Evolutionary conservation across 1,140 invertebrate genomes (phyloP), one percentile per base, ranked within the genome.

Genomic region (Condylostylus longicornis): DNA sequence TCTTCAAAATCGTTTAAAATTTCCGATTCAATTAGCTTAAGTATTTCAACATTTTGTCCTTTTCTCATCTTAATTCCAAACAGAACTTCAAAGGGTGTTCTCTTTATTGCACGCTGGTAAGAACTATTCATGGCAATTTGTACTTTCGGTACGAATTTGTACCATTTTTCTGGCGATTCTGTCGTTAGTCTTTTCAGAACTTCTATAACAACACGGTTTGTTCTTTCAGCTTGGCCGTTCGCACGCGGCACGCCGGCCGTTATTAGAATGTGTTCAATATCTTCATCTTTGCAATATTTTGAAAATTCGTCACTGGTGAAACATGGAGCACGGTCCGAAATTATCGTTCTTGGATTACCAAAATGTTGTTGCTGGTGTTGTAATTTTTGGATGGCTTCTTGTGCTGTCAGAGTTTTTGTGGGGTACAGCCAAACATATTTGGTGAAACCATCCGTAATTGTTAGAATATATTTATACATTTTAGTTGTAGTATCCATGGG

Each of bases 391-490:
- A 38, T 2, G 6, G n/a, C 37, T 22, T 39, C 37, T 5, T 39
- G 29, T 9, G 15, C 10, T n/a, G n/a, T 33, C 17, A 18, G 31
- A 14, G 32, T 31, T 18, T 21, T 42, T 10, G 20, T 35, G 2
- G 27, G 23, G 18, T 28, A 35, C 4, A 32, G 2, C 37, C 18
- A 35, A 10, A 47, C 41, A 46, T 61, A 65, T 31, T 64, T 64
- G 1, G 51, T 49, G 43, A 62, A 65, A 2, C 33, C 54, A 42
- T 62, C 59, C 3, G 60, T 38, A 1, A 64, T 38, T 0, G 43
- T 51, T 0, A 66, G 45, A 5, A 64, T 48, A 41, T 62, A 48
- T 14, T 53, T 49, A 40, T 65, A 63, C 15, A 45, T 42, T 25
- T 65, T 65, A 6, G 44, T 43, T 0, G 55, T 54, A 13, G 44